Evolutionary conservation across 2,113 vertebrate species (phyloP), one percentile per base, ranked within the genome.

Genomic region (Carassius auratus): DNA sequence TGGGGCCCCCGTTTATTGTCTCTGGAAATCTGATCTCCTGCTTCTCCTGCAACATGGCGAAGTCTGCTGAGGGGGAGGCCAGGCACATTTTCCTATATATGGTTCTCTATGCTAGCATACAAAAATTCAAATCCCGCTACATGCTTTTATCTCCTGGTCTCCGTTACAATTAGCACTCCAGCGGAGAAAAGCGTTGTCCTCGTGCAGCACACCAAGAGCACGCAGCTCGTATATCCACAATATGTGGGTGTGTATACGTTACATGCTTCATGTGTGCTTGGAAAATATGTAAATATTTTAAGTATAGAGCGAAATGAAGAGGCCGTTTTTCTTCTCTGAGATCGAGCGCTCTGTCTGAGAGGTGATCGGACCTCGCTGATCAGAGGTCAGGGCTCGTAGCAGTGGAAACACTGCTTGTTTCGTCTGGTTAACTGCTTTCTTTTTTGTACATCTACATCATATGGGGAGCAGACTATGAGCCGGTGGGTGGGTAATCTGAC

Each of bases 231-330:
- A 84, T 87, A 85, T 87, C 75, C 83, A 79, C 78, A 17, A 26
- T 76, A 68, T 66, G 62, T 80, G 86, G 81, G 81, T 82, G 86
- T 83, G 76, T 71, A 76, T 88, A 83, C 73, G 90, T 85, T 87
- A 88, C 64, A 86, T 76, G 64, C 73, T 87, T 87, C 74, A 45
- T 68, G 83, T 90, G 88, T 90, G 88, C 90, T 92, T 89, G 85
- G 82, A 74, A 94, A 92, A 93, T 89, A 93, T 93, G 93, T 94
- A 92, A 94, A 94, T 93, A 93, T 94, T 94, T 93, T 91, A 88
- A 87, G 87, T 89, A 84, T 87, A 57, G 88, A 91, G 87, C 85
- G 64, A 91, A 87, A 92, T 89, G 87, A 90, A 90, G 91, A 91
- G 83, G 81, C 79, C 73, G 55, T 86, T 81, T 87, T 77, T 77